Conservation (phyloP, 2,888 invertebrate species). For the Xanthorhoe designata region DNA sequence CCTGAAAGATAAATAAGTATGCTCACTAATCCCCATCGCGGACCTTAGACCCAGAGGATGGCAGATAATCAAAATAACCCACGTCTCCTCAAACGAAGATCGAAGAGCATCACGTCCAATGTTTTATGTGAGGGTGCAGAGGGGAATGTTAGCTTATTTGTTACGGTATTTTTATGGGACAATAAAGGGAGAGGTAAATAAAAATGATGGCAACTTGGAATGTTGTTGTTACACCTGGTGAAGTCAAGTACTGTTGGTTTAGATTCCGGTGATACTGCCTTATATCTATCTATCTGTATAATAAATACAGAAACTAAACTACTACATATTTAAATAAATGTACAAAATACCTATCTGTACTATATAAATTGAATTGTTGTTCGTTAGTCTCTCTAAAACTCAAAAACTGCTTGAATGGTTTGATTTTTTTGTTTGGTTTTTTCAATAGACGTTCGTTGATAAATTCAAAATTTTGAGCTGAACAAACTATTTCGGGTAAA, state of each 20-base stretch:
- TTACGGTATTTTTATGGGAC: conserved; percentile 16
- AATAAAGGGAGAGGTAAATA: conserved; percentile 10
- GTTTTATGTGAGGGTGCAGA: conserved; percentile 14
- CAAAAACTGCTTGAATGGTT: no score
- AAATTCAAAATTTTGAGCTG: no score
- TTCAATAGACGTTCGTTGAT: no score
- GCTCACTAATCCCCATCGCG: not conserved
- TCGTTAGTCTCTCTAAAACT: no score
- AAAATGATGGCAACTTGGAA: not conserved
- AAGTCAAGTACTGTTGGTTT: no score
- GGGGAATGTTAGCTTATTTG: conserved; percentile 18
- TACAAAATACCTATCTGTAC: no score
- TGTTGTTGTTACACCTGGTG: not conserved
- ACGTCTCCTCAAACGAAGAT: conserved; percentile 21
- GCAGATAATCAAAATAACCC: conserved; percentile 16
- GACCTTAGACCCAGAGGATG: conserved; percentile 1
- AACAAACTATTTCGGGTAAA: no score
- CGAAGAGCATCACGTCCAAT: conserved; percentile 9
- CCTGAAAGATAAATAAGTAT: not conserved
- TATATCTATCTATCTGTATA: not conserved
- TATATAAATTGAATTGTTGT: no score
- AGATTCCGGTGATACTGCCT: not conserved
- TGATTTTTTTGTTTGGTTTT: no score
- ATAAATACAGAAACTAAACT: no score
- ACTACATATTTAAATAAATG: no score